Percentiles rank a stretch among this genome's conserved stretches.
These are phyloP conservation scores for Drosophila monieri DNA, from an alignment of 2,888 invertebrate genomes.

Conservation along the genomic window DNA sequence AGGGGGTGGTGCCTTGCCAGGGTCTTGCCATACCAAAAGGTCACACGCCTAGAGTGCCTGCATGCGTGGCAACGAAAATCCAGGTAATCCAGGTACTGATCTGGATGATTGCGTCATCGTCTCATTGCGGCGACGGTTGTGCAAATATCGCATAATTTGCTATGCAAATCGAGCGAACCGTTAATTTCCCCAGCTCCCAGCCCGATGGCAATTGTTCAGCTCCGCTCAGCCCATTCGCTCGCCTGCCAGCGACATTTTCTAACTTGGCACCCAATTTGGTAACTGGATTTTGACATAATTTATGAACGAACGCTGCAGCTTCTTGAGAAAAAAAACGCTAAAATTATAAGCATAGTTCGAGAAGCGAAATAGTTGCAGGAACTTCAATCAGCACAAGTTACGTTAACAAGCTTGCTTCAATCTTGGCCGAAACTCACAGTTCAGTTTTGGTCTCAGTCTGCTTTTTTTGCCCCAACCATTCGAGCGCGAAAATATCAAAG, in stretches of 20 bases:
- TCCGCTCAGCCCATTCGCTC: constrained; percentile 32
- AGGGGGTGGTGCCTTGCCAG: constrained; percentile 1
- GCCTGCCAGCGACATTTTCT: constrained; percentile 52
- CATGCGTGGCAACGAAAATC: constrained; percentile 57
- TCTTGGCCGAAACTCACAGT: constrained; percentile 5
- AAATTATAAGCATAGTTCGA: constrained; percentile 12
- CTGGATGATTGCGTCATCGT: constrained; percentile 59
- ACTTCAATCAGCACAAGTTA: constrained; percentile 60
- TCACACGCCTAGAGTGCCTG: constrained; percentile 53
- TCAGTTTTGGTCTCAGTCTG: background rate
- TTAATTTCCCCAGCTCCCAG: constrained; percentile 73
- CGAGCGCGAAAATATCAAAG: constrained; percentile 71
- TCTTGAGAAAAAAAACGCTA: constrained; percentile 20
- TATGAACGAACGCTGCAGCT: constrained; percentile 58
- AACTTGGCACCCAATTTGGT: constrained; percentile 73
- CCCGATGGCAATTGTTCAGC: constrained; percentile 45
- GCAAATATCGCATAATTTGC: constrained; percentile 78
- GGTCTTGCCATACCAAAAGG: constrained; percentile 54
- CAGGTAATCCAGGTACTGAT: constrained; percentile 22
- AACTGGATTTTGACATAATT: constrained; percentile 74
- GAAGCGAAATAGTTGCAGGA: constrained; percentile 63
- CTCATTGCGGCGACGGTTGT: constrained; percentile 48
- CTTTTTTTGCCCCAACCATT: constrained; percentile 1
- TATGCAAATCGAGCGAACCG: constrained; percentile 78
- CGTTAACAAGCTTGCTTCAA: constrained; percentile 71